A percentile compares a stretch with the other conserved stretches of the same genome.
Evolutionary conservation across 1,140 invertebrate species (phyloP).

Genomic region (Lethrus apterus): DNA sequence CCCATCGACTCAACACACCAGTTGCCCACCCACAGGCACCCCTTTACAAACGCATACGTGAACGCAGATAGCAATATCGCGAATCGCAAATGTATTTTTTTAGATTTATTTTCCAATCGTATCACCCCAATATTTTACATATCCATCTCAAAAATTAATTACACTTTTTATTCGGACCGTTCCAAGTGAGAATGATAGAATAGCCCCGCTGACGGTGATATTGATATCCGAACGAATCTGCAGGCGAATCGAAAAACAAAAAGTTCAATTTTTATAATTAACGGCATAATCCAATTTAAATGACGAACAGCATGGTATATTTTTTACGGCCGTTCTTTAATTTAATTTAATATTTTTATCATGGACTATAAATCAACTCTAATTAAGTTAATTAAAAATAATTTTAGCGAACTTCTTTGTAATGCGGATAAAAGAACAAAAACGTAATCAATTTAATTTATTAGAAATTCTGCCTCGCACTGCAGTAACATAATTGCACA

Average conservation of each 20-base stretch:
- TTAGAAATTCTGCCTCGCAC: constrained; percentile 24
- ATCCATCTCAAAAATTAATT: constrained; percentile 39
- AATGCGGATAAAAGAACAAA: constrained; percentile 29
- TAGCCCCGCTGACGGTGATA: background rate
- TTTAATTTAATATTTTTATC: constrained; percentile 43
- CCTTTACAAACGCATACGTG: constrained; percentile 5
- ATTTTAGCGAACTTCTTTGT: constrained; percentile 36
- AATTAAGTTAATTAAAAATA: constrained; percentile 44
- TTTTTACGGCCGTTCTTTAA: constrained; percentile 39
- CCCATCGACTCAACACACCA: constrained; percentile 1
- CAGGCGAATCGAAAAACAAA: too few species aligned
- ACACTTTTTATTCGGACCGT: constrained; percentile 28
- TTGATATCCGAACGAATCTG: too few species aligned
- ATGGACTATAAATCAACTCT: constrained; percentile 41
- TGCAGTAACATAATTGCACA: constrained; percentile 18
- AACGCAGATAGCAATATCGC: constrained; percentile 19
- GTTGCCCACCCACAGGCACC: constrained; percentile 4
- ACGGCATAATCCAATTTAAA: constrained; percentile 39
- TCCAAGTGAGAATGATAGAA: constrained; percentile 16
- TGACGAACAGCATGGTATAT: constrained; percentile 34
- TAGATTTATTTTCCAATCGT: constrained; percentile 33
- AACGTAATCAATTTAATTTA: constrained; percentile 33
- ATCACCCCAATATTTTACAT: constrained; percentile 34
- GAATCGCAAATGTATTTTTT: constrained; percentile 30
- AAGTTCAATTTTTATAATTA: constrained; percentile 34